Evolutionary conservation across 2,113 vertebrate species (phyloP).

Genomic region (Aegotheles bennettii): DNA sequence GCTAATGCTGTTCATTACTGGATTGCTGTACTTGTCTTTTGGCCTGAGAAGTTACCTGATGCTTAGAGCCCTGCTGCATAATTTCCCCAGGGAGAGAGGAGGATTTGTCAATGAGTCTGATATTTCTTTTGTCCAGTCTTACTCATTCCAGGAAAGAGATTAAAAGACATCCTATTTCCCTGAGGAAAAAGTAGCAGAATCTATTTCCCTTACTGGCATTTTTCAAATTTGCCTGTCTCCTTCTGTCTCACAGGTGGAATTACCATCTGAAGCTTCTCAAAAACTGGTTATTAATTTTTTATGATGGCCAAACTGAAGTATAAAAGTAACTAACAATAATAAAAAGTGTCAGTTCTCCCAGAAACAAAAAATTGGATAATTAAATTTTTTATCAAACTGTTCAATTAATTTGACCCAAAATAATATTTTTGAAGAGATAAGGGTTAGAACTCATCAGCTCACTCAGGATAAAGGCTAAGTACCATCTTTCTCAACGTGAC

Average conservation of each 20-base stretch:
- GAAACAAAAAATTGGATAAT: background rate
- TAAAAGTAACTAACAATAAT: background rate
- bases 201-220: background rate
- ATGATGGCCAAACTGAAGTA: background rate
- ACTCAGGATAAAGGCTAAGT: background rate
- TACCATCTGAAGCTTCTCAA: background rate
- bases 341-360: background rate
- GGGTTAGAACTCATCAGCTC: background rate
- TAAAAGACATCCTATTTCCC: constrained; percentile 16
- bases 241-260: background rate
- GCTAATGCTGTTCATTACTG: background rate
- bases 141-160: background rate
- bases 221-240: background rate
- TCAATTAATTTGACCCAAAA: background rate
- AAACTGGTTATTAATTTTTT: background rate
- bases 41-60: background rate
- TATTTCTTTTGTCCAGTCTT: constrained; percentile 5
- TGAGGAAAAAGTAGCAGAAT: background rate
- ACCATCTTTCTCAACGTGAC: background rate
- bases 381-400: background rate
- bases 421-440: background rate
- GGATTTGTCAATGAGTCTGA: background rate
- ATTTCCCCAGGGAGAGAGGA: background rate
- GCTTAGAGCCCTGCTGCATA: background rate
- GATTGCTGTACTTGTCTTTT: background rate